Percentiles rank a stretch among this genome's conserved stretches.
Conservation (phyloP, 2,888 invertebrate genomes). For the Palloptera scutellata region DNA sequence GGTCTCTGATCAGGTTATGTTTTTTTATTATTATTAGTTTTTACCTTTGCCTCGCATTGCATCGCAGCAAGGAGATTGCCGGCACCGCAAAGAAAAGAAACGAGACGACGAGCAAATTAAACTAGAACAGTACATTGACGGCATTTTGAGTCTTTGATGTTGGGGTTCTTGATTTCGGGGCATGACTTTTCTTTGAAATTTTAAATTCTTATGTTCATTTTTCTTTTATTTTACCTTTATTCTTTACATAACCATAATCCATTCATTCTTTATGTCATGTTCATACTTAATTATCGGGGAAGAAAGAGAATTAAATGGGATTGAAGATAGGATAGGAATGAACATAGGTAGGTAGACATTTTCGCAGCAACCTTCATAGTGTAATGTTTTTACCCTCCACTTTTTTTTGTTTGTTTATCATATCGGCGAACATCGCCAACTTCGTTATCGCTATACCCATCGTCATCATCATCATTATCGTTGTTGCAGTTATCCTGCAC, state of each 20-base stretch:
- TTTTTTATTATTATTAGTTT: no score
- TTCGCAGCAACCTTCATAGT: neutral
- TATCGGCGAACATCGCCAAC: neutral
- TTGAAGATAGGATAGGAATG: no score
- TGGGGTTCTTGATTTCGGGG: neutral
- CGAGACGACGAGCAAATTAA: neutral
- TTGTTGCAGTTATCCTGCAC: constrained; percentile 2
- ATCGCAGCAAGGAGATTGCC: no score
- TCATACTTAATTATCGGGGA: no score
- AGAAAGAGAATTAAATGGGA: no score
- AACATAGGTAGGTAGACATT: no score
- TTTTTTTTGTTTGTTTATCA: neutral
- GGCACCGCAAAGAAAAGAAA: neutral
- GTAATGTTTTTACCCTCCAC: neutral
- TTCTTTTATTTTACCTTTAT: no score
- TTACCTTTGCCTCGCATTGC: no score
- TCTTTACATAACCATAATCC: no score
- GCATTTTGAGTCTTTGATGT: constrained; percentile 1
- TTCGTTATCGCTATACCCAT: neutral
- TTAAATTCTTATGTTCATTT: neutral
- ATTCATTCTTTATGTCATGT: no score
- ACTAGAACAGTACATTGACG: neutral
- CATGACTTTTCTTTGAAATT: neutral
- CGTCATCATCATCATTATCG: neutral
- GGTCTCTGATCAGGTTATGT: no score